Conservation (phyloP, 2,113 vertebrate species). For the Ictalurus punctatus region DNA sequence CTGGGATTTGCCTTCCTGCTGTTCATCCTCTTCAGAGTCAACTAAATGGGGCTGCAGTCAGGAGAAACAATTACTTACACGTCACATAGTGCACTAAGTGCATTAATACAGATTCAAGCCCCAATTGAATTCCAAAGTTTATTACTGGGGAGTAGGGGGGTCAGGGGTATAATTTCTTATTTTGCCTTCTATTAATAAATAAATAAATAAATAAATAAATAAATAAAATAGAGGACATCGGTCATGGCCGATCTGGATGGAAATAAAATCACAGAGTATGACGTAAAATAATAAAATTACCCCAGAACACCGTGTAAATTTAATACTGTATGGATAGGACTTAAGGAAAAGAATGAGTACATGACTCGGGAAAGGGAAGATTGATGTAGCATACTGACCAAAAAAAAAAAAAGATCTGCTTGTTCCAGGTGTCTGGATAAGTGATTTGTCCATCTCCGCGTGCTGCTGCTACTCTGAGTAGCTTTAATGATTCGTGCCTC, state of each 20-base stretch:
- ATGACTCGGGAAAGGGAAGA: not conserved
- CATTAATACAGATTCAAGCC: not conserved
- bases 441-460: not conserved
- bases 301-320: not conserved
- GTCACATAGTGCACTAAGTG: not conserved
- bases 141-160: not conserved
- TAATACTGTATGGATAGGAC: not conserved
- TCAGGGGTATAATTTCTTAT: not conserved
- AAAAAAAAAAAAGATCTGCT: not conserved
- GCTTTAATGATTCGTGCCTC: not conserved
- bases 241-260: not conserved
- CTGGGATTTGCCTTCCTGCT: conserved; percentile 58
- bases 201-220: too few species aligned
- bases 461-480: not conserved
- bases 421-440: not conserved
- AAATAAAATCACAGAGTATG: too few species aligned
- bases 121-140: too few species aligned
- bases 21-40: conserved; percentile 59
- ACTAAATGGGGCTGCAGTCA: conserved; percentile 54
- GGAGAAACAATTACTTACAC: not conserved
- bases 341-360: not conserved
- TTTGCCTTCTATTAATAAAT: too few species aligned
- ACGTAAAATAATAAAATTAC: not conserved
- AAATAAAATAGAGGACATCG: too few species aligned
- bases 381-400: not conserved